Base-by-base conservation (phyloP, 92 coral and sea anemone species). In the Siderastrea siderea region DNA sequence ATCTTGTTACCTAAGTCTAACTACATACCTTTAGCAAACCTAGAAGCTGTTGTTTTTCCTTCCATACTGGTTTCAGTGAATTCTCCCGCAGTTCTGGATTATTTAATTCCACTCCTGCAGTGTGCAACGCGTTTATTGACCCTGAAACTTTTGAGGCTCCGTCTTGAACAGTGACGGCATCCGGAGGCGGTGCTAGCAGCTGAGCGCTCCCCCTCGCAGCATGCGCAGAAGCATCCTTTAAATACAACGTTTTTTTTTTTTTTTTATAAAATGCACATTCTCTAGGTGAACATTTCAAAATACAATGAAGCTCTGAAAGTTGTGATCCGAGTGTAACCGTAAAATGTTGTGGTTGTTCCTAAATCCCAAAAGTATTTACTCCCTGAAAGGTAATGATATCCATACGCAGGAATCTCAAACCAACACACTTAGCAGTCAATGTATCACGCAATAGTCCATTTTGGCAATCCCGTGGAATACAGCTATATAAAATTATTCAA, bases 21-120 rank as follows among this genome's bases (percentile, higher is more conserved):
- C 10, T 45, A 71, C 88, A 12, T 80, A 96, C 99, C 99, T 83
- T 90, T 10, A 94, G 68, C 49, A 96, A 68, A 4, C 93, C 99
- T 13, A 86, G 52, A 44, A 94, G 60, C 63, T 96, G 99, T 57
- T 95, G 98, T 58, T 68, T 84, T 17, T 59, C 80, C 74, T 70
- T 74, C 62, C 86, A 65, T 6, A 71, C 77, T 7, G 90, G 88
- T 76, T 78, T 86, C 52, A 67, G 65, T 47, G 93, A 59, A 47
- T 86, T 77, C 14, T 71, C 77, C 46, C 79, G 76, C 10, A 88
- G 72, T 48, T 91, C 91, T 8, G 89, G 46, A 3, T 46, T 71
- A 51, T 91, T 89, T 57, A 95, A 90, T 13, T 95, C 98, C 51
- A 83, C 96, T 51, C 94, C 96, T 71, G 90, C 78, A 17, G 53